Evolutionary conservation across 2,113 vertebrate genomes (phyloP).

Genomic region (Heloderma charlesbogerti): DNA sequence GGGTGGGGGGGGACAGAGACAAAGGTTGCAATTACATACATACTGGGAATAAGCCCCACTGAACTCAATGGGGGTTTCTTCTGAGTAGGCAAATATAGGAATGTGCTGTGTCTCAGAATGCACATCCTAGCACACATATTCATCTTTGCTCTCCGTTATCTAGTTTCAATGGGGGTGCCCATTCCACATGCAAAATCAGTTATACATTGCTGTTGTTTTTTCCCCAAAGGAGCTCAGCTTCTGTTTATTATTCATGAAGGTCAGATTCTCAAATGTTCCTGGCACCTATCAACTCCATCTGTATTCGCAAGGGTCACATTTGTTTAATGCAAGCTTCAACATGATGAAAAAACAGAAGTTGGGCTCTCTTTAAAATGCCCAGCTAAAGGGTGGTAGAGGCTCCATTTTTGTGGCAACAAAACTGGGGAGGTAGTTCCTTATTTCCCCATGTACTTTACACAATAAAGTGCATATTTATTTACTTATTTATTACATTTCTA

Average conservation of each 20-base stretch:
- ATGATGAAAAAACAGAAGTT: not conserved
- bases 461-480: too few species aligned
- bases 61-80: not conserved
- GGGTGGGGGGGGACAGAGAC: not conserved
- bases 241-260: not conserved
- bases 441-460: too few species aligned
- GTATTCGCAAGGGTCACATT: not conserved
- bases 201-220: not conserved
- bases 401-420: too few species aligned
- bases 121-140: too few species aligned
- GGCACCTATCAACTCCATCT: not conserved
- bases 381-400: not conserved
- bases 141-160: too few species aligned
- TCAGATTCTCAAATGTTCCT: not conserved
- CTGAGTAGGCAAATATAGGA: not conserved
- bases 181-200: not conserved
- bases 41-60: not conserved
- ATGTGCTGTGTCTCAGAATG: not conserved
- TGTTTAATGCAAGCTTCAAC: not conserved
- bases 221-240: not conserved
- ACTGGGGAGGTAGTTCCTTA: too few species aligned
- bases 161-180: not conserved
- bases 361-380: not conserved
- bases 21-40: not conserved
- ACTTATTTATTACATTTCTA: too few species aligned